A percentile compares a stretch with the other conserved stretches of the same genome.
phyloP scores from a whole-genome alignment of 2,113 vertebrate genomes.

The Stomatorhinus ivindoensis region DNA sequence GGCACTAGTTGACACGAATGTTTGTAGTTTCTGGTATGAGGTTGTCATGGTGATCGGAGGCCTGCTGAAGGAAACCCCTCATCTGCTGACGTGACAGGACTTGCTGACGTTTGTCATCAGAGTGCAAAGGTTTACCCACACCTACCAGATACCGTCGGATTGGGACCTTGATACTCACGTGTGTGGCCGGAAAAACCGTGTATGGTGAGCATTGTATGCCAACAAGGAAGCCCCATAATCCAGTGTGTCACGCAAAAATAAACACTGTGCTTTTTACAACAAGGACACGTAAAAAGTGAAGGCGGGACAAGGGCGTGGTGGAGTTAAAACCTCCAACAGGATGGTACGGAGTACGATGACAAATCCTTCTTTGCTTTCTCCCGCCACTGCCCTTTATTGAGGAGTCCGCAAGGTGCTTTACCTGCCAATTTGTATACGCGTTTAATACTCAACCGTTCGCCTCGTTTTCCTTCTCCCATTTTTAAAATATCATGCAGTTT shows the following conservation, averaged over 20 bases:
- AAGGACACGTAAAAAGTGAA: neutral
- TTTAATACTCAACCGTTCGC: neutral
- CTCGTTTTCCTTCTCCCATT: neutral
- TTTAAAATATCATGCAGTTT: neutral
- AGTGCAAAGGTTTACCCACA: slow-evolving; percentile 2
- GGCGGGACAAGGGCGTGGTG: neutral
- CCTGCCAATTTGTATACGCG: neutral
- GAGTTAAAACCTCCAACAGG: neutral
- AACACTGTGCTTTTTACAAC: neutral
- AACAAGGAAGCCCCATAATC: neutral
- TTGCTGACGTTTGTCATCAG: neutral
- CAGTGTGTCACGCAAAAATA: neutral
- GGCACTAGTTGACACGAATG: slow-evolving; percentile 11
- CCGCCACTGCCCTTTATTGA: neutral
- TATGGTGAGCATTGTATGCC: neutral
- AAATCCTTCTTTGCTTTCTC: neutral
- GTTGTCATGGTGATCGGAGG: neutral
- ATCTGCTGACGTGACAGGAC: slow-evolving; percentile 4
- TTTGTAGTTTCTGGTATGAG: slow-evolving; percentile 14
- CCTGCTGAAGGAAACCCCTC: slow-evolving; percentile 2
- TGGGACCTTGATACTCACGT: neutral
- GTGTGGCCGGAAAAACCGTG: neutral
- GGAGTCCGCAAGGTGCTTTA: neutral
- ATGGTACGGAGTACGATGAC: neutral
- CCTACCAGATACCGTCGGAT: neutral